phyloP scores from a whole-genome alignment of 2,888 invertebrate species.

The Agapostemon virescens region DNA sequence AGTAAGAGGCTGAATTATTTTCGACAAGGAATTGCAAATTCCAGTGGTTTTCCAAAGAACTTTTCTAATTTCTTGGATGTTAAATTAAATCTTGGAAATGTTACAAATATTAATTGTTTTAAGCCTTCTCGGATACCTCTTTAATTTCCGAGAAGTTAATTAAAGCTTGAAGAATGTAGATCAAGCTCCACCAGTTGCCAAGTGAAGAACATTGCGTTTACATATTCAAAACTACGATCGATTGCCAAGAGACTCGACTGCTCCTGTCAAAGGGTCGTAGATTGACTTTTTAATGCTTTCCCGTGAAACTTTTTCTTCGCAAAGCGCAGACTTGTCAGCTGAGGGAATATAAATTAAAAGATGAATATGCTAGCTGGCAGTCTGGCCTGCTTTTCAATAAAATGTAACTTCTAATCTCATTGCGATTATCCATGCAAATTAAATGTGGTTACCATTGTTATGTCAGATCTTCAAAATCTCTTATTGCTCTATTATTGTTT shows the following conservation, averaged over 20 bases:
- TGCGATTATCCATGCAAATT: neutral
- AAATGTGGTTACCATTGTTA: no score
- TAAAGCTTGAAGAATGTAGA: neutral
- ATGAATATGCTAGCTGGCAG: neutral
- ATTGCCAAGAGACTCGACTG: neutral
- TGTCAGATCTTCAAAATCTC: neutral
- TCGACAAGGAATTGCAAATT: neutral
- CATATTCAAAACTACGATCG: constrained; percentile 2
- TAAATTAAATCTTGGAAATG: neutral
- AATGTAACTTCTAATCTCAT: neutral
- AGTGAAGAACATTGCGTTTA: neutral
- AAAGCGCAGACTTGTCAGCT: neutral
- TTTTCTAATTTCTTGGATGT: neutral
- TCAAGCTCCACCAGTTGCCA: neutral
- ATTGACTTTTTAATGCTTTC: constrained; percentile 8
- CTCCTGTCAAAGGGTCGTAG: neutral
- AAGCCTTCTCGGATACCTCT: neutral
- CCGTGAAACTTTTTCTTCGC: neutral
- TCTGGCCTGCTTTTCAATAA: neutral
- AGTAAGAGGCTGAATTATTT: neutral
- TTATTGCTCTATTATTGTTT: neutral
- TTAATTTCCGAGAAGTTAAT: neutral
- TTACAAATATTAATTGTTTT: neutral
- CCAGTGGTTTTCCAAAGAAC: neutral
- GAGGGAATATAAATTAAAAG: neutral